Conservation (phyloP, 2,888 invertebrate species). For the Caenorhabditis wallacei region DNA sequence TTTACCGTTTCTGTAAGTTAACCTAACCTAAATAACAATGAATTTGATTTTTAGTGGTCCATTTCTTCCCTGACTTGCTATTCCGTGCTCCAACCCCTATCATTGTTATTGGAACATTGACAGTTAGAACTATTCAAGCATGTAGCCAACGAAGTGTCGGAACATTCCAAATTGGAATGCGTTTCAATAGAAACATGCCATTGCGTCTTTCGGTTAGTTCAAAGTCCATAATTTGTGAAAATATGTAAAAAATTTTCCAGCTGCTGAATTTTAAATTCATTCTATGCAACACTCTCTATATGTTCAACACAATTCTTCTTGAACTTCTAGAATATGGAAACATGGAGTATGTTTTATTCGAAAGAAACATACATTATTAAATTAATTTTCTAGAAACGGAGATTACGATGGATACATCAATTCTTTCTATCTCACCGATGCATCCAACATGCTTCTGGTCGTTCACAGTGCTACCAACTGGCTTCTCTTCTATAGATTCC, state of each 20-base stretch:
- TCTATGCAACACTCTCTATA: conserved; percentile 82
- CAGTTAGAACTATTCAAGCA: conserved; percentile 79
- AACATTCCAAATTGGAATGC: conserved; percentile 65
- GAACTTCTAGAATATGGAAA: conserved; percentile 80
- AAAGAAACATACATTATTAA: not conserved
- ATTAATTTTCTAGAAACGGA: conserved; percentile 49
- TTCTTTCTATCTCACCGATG: conserved; percentile 80
- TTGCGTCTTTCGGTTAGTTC: conserved; percentile 71
- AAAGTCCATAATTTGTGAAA: not conserved
- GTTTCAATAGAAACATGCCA: conserved; percentile 71
- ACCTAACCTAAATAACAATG: not conserved
- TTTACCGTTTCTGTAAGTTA: conserved; percentile 66
- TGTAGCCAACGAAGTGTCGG: conserved; percentile 73
- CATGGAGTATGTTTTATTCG: conserved; percentile 51
- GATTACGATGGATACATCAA: conserved; percentile 73
- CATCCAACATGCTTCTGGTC: conserved; percentile 81
- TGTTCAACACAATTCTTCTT: conserved; percentile 82
- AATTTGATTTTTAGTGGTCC: conserved; percentile 73
- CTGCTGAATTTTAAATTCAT: conserved; percentile 82
- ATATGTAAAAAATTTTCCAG: conserved; percentile 63
- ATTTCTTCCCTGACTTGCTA: conserved; percentile 81
- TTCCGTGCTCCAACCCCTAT: conserved; percentile 82
- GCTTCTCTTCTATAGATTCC: conserved; percentile 82
- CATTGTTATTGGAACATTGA: conserved; percentile 79
- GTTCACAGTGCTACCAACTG: conserved; percentile 82